phyloP scores from a whole-genome alignment of 2,797 vertebrate species.

The Hemitrygon akajei region DNA sequence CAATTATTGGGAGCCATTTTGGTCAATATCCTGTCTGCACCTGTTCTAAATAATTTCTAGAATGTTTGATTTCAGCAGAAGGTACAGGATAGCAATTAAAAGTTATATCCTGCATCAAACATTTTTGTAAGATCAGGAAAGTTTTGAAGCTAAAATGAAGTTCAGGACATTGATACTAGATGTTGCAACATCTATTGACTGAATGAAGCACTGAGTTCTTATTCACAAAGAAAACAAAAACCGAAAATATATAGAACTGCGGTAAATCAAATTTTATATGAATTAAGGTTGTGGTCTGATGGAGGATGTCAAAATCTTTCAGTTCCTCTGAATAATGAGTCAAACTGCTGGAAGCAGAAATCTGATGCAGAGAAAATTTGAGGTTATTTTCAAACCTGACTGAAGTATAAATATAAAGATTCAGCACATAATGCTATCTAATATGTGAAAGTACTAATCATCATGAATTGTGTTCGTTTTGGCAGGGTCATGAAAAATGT shows the following conservation, averaged over 20 bases:
- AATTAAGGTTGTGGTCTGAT: too few species aligned
- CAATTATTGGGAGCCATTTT: background rate
- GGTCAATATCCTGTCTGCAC: background rate
- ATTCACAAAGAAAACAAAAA: background rate
- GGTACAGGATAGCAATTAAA: background rate
- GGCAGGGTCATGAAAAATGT: constrained; percentile 86
- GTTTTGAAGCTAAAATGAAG: background rate
- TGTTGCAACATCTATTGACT: background rate
- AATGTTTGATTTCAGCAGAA: background rate
- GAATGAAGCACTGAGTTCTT: background rate
- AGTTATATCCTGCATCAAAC: background rate
- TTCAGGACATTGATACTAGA: background rate
- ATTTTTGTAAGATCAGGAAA: background rate
- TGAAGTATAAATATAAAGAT: background rate
- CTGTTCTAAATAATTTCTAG: background rate
- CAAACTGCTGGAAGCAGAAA: background rate
- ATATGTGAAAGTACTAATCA: background rate
- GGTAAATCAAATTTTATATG: background rate
- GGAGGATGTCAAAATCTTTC: background rate
- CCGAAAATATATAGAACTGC: background rate
- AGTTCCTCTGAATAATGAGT: background rate
- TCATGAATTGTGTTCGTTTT: constrained; percentile 8
- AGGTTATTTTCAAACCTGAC: background rate
- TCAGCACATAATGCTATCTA: background rate
- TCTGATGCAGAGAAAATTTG: background rate